These are phyloP conservation scores for Phrynosoma platyrhinos DNA, from an alignment of 2,113 vertebrate genomes.

Conservation along the genomic window DNA sequence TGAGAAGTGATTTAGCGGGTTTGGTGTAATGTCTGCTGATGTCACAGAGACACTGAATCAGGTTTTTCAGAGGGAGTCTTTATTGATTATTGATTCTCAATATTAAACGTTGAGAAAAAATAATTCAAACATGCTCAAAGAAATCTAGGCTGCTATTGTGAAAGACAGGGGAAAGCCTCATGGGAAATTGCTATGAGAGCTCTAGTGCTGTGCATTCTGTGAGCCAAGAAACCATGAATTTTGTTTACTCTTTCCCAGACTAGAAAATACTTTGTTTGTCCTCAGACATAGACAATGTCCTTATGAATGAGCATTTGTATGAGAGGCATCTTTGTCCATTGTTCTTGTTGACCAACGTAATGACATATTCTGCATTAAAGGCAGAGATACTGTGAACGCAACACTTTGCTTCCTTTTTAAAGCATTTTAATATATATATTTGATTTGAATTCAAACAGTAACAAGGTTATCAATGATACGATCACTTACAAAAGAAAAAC, in stretches of 20 bases:
- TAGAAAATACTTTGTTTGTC: conserved; percentile 14
- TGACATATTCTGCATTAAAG: conserved; percentile 26
- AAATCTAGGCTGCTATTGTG: background rate
- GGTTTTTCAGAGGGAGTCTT: too few species aligned
- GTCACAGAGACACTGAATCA: too few species aligned
- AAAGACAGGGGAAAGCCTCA: background rate
- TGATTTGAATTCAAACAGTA: too few species aligned
- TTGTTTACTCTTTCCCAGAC: conserved; percentile 1
- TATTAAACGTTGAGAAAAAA: too few species aligned
- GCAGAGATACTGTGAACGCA: conserved; percentile 32
- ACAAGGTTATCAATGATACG: too few species aligned
- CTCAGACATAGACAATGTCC: background rate
- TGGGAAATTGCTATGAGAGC: background rate
- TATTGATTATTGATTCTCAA: too few species aligned
- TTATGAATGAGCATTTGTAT: conserved; percentile 13
- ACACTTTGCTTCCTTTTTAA: background rate
- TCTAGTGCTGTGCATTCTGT: background rate
- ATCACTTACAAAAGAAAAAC: too few species aligned
- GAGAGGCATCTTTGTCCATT: conserved; percentile 28
- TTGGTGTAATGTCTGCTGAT: too few species aligned
- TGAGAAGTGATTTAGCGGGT: too few species aligned
- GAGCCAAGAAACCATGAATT: background rate
- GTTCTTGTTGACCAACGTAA: background rate
- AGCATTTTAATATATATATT: background rate
- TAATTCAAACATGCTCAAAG: too few species aligned